Evolutionary conservation across 2,113 vertebrate species (phyloP), one percentile per base, ranked within the genome.

Genomic region (Protobothrops flavoviridis): DNA sequence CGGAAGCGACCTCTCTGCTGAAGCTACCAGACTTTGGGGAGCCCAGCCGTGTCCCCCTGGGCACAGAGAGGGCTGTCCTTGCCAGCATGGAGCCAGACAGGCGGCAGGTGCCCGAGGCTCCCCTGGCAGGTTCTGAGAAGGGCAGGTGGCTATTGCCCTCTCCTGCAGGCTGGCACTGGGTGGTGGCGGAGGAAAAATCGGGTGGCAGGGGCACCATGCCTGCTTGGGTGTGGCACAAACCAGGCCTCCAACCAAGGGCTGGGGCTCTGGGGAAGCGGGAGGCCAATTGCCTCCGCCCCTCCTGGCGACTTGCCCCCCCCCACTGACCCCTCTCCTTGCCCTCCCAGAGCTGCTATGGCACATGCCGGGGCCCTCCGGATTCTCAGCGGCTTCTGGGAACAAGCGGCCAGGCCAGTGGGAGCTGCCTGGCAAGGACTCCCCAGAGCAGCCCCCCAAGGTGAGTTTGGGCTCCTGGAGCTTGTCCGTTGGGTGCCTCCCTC

Each of bases 311-410:
- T 50, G 48, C 69, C n/a, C n/a, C 17, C 21, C 17, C 74, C 33
- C n/a, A 6, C 33, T 88, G 13, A 56, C 61, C 52, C 7, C 53
- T 13, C 8, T 48, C 39, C 21, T 57, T 17, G 8, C 88, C 89
- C 61, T 33, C 92, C 9, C 97, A 99, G 99, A 99, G 91, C 98
- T 98, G 10, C 94, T 99, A 94, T 99, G 99, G 99, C 98, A 99
- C 86, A 97, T 99, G 69, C 98, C 99, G 0, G 97, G 94, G 0
- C 97, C 97, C 24, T 95, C 98, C 7, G 97, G 98, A 85, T 96
- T 97, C 24, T 96, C 97, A 0, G 96, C 95, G 33, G 21, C 95
- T 94, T 90, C 89, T 52, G 98, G 95, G 94, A 96, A 93, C 89
- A 97, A 98, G 93, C 97, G 98, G 50, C 2, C 96, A 1, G 88